phyloP scores from a whole-genome alignment of 2,797 vertebrate species.

The Triplophysa bombifrons region DNA sequence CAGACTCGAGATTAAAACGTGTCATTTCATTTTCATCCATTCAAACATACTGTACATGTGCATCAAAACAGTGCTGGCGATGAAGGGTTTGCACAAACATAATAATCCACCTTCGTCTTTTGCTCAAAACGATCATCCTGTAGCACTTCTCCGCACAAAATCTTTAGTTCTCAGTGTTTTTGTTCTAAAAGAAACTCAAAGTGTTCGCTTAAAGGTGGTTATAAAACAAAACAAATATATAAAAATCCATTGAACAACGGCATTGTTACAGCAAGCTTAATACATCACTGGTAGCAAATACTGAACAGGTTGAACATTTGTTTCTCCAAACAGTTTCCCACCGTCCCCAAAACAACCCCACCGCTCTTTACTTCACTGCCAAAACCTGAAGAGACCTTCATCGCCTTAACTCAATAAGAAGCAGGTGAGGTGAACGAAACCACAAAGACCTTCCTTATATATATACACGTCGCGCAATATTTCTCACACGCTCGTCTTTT shows the following conservation, averaged over 20 bases:
- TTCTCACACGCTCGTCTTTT: background rate
- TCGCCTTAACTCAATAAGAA: conserved; percentile 43
- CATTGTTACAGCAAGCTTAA: conserved; percentile 59
- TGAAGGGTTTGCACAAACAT: conserved; percentile 10
- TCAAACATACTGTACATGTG: conserved; percentile 14
- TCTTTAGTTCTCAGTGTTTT: conserved; percentile 22
- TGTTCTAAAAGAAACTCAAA: conserved; percentile 57
- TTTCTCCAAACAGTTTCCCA: conserved; percentile 17
- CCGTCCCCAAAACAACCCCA: conserved; percentile 48
- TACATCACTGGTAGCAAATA: conserved; percentile 68
- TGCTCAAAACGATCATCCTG: conserved; percentile 37
- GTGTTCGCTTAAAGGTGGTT: conserved; percentile 48
- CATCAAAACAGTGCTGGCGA: background rate
- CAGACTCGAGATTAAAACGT: background rate
- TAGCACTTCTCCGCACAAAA: conserved; percentile 37
- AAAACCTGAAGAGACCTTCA: conserved; percentile 34
- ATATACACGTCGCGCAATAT: background rate
- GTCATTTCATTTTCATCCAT: background rate
- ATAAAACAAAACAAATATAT: conserved; percentile 59
- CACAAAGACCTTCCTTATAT: conserved; percentile 22
- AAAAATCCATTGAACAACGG: conserved; percentile 62
- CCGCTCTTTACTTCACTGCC: conserved; percentile 33
- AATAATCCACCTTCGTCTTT: conserved; percentile 9
- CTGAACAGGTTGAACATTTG: conserved; percentile 47
- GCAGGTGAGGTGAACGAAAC: conserved; percentile 14